Base-by-base conservation (phyloP, 92 coral and sea anemone genomes). In the Anthopleura xanthogrammica region DNA sequence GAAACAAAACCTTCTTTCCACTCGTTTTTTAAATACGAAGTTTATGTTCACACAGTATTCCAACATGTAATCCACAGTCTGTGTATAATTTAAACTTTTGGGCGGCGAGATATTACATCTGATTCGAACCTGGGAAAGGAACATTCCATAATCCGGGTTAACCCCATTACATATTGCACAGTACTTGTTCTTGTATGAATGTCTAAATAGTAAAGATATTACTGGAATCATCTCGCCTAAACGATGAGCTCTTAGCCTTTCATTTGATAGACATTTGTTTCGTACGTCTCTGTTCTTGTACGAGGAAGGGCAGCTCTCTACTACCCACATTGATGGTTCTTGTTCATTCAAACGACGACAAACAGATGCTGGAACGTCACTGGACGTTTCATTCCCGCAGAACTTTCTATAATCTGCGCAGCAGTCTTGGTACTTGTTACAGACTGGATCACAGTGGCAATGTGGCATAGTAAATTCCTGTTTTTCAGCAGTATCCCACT, bases 381-480 rank as follows among this genome's bases (percentile, higher is more conserved):
- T 65, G 7, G 87, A 54, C n/a, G 80, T 74, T 52, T 48, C 41
- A 22, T 70, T 71, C 64, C 83, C 75, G 62, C 96, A 92, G 20
- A 70, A 83, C 42, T 71, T 39, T 4, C 8, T 23, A 76, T 87
- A 92, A 65, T 93, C 97, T 10, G 88, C 89, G 40, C 97, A 93
- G 41, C 97, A 93, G 82, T 93, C 97, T 56, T 82, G 72, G 72
- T 86, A 91, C 22, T 66, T 42, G 42, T 76, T 64, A 46, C 97
- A 93, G 5, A 68, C 77, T 2, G 72, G 89, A 81, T 93, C 97
- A 75, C 97, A 93, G 73, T 93, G 97, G 85, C 97, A 93, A 77
- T 85, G 95, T 29, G 81, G 79, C 1, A 36, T 50, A 57, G 57
- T 77, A 46, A 9, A 46, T 6, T 9, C 7, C 17, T 73, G 22